Conservation (phyloP, 2,797 vertebrate genomes). For the Sebastes minor region DNA sequence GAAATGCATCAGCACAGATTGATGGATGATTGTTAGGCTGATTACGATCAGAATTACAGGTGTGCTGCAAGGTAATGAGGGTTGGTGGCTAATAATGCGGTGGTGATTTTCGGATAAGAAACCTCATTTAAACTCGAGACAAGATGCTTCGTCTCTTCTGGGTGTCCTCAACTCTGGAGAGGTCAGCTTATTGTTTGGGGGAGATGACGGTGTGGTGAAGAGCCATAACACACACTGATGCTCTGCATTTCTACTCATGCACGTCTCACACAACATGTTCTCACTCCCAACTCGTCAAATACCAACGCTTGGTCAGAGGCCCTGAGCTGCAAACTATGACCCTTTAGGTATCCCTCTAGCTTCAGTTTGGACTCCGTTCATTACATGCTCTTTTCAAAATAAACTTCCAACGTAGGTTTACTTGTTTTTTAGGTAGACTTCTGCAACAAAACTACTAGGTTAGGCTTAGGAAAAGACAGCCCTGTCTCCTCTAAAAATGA, state of each 20-base stretch:
- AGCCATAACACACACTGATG: not conserved
- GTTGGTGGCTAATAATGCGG: slow-evolving; percentile 33
- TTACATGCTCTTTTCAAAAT: too few relatives aligned
- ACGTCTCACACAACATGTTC: not conserved
- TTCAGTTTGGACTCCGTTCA: not conserved
- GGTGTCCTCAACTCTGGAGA: not conserved
- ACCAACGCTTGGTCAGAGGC: not conserved
- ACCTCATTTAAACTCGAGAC: slow-evolving; percentile 40
- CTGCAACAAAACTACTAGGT: too few relatives aligned
- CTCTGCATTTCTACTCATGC: not conserved
- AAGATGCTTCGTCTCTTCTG: not conserved
- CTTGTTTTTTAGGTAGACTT: too few relatives aligned
- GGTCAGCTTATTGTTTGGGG: not conserved
- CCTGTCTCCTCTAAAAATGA: too few relatives aligned
- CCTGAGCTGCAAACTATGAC: not conserved
- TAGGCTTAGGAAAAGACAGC: too few relatives aligned
- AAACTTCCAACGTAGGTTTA: too few relatives aligned
- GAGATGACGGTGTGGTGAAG: not conserved
- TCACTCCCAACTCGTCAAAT: not conserved
- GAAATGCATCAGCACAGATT: slow-evolving; percentile 26
- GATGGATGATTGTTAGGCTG: slow-evolving; percentile 36
- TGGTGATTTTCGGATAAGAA: slow-evolving; percentile 39
- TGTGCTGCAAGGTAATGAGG: slow-evolving; percentile 53
- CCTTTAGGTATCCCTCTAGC: too few relatives aligned
- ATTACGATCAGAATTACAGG: slow-evolving; percentile 56